Evolutionary conservation across 2,797 vertebrate genomes (phyloP).

Genomic region (Apogon hyalosoma): DNA sequence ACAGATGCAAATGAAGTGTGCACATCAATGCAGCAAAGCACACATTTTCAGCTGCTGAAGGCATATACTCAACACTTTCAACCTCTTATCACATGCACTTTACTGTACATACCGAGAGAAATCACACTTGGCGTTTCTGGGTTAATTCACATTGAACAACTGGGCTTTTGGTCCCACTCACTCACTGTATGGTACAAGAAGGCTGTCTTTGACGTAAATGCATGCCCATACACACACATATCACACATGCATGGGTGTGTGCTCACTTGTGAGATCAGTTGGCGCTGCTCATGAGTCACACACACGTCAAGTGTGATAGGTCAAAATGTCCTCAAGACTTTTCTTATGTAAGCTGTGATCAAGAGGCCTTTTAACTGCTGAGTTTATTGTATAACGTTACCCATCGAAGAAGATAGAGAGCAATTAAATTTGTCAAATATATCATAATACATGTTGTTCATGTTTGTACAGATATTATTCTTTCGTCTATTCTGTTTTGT

Average conservation of each 20-base stretch:
- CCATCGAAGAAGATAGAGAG: background rate
- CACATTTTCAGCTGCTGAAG: slow-evolving; percentile 21
- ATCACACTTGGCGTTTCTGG: slow-evolving; percentile 73
- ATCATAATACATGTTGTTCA: too few relatives aligned
- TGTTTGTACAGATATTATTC: too few relatives aligned
- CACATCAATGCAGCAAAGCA: slow-evolving; percentile 16
- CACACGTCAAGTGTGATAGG: slow-evolving; percentile 48
- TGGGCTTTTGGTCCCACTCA: slow-evolving; percentile 42
- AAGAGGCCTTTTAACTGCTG: slow-evolving; percentile 22
- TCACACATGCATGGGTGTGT: slow-evolving; percentile 15
- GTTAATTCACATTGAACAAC: slow-evolving; percentile 64
- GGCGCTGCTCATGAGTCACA: slow-evolving; percentile 32
- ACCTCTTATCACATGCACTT: slow-evolving; percentile 24
- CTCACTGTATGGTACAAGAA: slow-evolving; percentile 25
- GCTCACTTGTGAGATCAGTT: slow-evolving; percentile 11
- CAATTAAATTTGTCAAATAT: too few relatives aligned
- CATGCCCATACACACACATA: slow-evolving; percentile 3
- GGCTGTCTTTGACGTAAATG: slow-evolving; percentile 17
- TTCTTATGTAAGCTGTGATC: slow-evolving; percentile 35
- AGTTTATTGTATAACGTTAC: background rate
- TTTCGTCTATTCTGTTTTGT: too few relatives aligned
- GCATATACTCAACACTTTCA: slow-evolving; percentile 19
- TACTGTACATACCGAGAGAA: slow-evolving; percentile 22
- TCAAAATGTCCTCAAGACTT: slow-evolving; percentile 41
- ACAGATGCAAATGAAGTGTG: slow-evolving; percentile 14